These are phyloP conservation scores for Borostomias antarcticus DNA, from an alignment of 2,797 vertebrate species.

Conservation along the genomic window DNA sequence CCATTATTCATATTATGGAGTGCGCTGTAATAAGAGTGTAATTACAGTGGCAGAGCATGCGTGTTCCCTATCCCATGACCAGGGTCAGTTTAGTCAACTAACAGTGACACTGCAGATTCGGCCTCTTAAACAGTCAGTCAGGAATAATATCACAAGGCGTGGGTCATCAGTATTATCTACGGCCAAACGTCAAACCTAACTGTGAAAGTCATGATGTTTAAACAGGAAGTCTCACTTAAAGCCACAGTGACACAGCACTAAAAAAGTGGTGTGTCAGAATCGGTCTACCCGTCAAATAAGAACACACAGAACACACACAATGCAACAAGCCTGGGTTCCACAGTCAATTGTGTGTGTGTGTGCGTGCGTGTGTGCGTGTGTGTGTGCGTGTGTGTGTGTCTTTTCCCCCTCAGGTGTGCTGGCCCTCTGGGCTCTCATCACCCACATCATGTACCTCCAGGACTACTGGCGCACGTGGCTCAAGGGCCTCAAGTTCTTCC, in stretches of 20 bases:
- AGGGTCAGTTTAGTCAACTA: background rate
- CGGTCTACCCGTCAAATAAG: no score
- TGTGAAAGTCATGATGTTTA: background rate
- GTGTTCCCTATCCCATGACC: background rate
- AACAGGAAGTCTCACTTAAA: background rate
- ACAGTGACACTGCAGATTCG: background rate
- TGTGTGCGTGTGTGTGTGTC: slow-evolving; percentile 15
- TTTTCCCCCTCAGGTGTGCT: slow-evolving; percentile 81
- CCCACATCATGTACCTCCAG: slow-evolving; percentile 94
- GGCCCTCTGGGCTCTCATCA: slow-evolving; percentile 91
- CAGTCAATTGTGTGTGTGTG: background rate
- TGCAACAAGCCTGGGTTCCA: no score
- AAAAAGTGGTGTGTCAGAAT: background rate
- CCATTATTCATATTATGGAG: background rate
- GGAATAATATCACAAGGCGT: background rate
- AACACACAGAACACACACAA: background rate
- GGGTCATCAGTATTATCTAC: no score
- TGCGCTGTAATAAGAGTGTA: background rate
- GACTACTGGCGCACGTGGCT: slow-evolving; percentile 98
- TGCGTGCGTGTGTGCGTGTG: background rate
- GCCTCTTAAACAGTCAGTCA: background rate
- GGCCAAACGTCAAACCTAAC: background rate
- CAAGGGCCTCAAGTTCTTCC: slow-evolving; percentile 91
- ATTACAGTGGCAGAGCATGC: background rate
- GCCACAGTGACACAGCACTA: background rate